phyloP scores from a whole-genome alignment of 2,888 invertebrate genomes.

The Drosophila cracens region DNA sequence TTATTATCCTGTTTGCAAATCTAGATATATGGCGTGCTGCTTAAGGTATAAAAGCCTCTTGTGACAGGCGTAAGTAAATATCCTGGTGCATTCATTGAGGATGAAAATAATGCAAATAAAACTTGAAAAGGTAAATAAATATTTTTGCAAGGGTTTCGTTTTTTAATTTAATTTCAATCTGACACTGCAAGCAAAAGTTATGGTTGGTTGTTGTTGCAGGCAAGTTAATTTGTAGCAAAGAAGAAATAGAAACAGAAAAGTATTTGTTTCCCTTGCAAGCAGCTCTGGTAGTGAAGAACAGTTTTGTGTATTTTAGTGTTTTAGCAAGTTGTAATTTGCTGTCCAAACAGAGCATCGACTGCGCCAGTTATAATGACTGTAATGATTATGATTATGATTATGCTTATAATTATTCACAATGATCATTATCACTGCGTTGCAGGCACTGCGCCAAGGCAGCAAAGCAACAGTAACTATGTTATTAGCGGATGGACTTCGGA shows the following conservation, averaged over 20 bases:
- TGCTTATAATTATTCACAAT: slow-evolving; percentile 30
- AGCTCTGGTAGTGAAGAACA: slow-evolving; percentile 51
- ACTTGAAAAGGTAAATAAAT: neutral
- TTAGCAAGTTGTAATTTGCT: slow-evolving; percentile 56
- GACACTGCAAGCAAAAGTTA: neutral
- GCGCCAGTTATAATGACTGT: slow-evolving; percentile 55
- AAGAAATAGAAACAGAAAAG: slow-evolving; percentile 16
- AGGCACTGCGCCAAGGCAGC: slow-evolving; percentile 58
- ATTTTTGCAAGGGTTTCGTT: neutral
- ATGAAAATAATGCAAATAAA: neutral
- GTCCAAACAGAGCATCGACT: slow-evolving; percentile 53
- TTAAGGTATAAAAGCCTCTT: neutral
- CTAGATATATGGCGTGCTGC: slow-evolving; percentile 4
- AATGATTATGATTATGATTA: slow-evolving; percentile 40
- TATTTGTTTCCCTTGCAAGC: slow-evolving; percentile 34
- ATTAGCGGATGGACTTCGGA: slow-evolving; percentile 61
- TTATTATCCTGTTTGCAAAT: slow-evolving; percentile 1
- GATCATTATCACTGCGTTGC: slow-evolving; percentile 25
- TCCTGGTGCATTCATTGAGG: neutral
- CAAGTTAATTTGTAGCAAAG: slow-evolving; percentile 50
- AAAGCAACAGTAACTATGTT: slow-evolving; percentile 64
- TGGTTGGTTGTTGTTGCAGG: slow-evolving; percentile 22
- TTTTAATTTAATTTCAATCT: neutral
- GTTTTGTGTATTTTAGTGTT: slow-evolving; percentile 52
- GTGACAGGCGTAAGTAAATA: neutral